These are phyloP conservation scores for Phoeniculus purpureus DNA, from an alignment of 2,797 vertebrate species.

Conservation along the genomic window DNA sequence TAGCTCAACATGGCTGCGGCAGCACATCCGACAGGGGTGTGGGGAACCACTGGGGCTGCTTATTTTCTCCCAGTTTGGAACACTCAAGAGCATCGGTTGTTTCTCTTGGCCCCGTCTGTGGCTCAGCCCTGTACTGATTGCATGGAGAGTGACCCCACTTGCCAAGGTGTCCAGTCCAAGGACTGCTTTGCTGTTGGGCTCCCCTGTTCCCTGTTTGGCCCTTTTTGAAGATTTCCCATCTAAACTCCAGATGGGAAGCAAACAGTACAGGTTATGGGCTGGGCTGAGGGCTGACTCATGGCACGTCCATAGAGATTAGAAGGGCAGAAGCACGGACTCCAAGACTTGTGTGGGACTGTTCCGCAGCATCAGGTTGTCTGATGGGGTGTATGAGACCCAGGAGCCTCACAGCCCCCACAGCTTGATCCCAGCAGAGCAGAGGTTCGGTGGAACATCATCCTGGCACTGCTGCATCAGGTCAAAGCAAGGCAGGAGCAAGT, in stretches of 20 bases:
- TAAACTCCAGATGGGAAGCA: neutral
- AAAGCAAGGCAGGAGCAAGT: neutral
- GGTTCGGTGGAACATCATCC: neutral
- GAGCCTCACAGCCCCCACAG: fast-evolving
- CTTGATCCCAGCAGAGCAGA: neutral
- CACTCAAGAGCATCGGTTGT: fast-evolving
- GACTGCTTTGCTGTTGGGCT: neutral
- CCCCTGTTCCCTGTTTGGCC: neutral
- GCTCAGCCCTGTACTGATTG: neutral
- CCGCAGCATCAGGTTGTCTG: neutral
- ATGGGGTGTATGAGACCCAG: fast-evolving
- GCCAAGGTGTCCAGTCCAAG: neutral
- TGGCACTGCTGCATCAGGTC: fast-evolving
- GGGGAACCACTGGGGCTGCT: neutral
- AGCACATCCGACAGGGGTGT: neutral
- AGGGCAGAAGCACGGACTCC: neutral
- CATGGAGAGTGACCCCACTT: neutral
- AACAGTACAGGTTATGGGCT: neutral
- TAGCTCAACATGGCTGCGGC: fast-evolving
- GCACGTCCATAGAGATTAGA: neutral
- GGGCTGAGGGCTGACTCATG: neutral
- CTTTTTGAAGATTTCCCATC: neutral
- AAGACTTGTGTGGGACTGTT: neutral
- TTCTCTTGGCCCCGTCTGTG: neutral
- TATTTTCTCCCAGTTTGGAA: neutral